Evolutionary conservation across 2,888 invertebrate species (phyloP).

Genomic region (Macrostomum cliftonense): DNA sequence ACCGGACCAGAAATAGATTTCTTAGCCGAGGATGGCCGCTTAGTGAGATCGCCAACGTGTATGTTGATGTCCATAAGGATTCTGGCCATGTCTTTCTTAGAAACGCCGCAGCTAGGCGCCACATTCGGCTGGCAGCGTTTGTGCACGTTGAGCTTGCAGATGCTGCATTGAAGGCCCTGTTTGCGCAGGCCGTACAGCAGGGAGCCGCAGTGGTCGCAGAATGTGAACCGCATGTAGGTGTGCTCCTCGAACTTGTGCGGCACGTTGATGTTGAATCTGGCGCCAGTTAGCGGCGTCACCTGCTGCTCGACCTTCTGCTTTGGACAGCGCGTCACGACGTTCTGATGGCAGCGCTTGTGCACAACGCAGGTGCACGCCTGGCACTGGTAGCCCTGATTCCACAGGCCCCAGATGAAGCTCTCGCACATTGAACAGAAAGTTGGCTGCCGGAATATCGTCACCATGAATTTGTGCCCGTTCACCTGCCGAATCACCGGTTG

Average conservation of each 20-base stretch:
- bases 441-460: constrained; percentile 88
- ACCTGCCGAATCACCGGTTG: too few species aligned
- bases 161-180: constrained; percentile 91
- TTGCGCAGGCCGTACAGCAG: constrained; percentile 81
- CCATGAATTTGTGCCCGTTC: constrained; percentile 75
- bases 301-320: constrained; percentile 59
- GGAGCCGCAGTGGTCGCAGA: constrained; percentile 98
- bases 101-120: constrained; percentile 90
- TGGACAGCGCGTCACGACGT: constrained; percentile 92
- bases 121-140: constrained; percentile 97
- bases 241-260: constrained; percentile 80
- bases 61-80: constrained; percentile 76
- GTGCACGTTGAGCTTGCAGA: constrained; percentile 89
- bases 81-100: constrained; percentile 62
- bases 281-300: neutral
- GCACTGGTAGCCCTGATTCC: constrained; percentile 43
- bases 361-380: constrained; percentile 92
- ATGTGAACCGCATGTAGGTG: constrained; percentile 89
- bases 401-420: constrained; percentile 82
- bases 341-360: constrained; percentile 90
- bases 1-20: too few species aligned
- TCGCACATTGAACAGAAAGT: constrained; percentile 98
- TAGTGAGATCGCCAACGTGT: constrained; percentile 12
- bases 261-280: constrained; percentile 86
- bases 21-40: neutral